A percentile compares a stretch with the other conserved stretches of the same genome.
phyloP scores from a whole-genome alignment of 2,888 invertebrate species.

The Theretra japonica region DNA sequence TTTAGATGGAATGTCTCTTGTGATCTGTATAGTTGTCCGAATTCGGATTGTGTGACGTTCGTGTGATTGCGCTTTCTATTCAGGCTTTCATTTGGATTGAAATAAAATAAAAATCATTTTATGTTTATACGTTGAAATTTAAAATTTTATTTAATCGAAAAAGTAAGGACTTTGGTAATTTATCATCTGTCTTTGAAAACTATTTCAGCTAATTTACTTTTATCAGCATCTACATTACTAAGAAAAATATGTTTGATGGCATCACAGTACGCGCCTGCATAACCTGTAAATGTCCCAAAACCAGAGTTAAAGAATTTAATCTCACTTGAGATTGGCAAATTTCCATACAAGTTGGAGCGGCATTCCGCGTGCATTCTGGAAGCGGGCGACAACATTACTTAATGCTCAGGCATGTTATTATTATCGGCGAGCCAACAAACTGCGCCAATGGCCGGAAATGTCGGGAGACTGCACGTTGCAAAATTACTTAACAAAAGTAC shows the following conservation, averaged over 20 bases:
- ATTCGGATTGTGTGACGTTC: conserved; percentile 1
- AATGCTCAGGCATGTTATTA: conserved; percentile 16
- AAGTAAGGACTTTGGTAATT: too few species aligned
- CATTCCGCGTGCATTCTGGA: conserved; percentile 21
- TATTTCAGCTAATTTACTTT: too few species aligned
- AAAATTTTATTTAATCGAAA: too few species aligned
- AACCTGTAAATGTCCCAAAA: neutral
- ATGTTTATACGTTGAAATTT: too few species aligned
- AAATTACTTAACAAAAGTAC: neutral
- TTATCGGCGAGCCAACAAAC: conserved; percentile 5
- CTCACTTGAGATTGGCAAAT: conserved; percentile 24
- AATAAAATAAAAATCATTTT: neutral
- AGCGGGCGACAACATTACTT: neutral
- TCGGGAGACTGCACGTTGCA: neutral
- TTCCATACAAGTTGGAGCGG: conserved; percentile 25
- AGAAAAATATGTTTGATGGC: too few species aligned
- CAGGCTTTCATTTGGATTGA: neutral
- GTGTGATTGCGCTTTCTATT: conserved; percentile 21
- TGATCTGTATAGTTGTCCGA: neutral
- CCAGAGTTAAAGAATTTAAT: conserved; percentile 20
- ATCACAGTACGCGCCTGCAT: neutral
- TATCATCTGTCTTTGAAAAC: too few species aligned
- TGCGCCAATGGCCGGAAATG: neutral
- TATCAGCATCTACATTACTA: neutral
- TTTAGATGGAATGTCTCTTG: conserved; percentile 26